Conservation (phyloP, 2,797 vertebrate species). For the Squalus acanthias region DNA sequence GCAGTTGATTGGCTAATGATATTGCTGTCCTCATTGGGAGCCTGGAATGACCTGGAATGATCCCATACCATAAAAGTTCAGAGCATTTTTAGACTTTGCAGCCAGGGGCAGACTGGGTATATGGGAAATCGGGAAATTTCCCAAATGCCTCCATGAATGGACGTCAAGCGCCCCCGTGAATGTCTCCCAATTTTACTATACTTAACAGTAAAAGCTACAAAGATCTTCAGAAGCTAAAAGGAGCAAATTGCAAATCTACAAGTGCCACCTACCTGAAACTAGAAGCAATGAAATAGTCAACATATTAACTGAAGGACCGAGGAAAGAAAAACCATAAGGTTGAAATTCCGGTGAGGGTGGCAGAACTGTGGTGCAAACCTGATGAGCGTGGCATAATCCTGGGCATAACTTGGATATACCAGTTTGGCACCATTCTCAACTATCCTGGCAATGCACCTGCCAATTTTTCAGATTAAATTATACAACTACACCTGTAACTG, state of each 20-base stretch:
- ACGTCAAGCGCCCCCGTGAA: not conserved
- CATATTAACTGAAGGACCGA: too few species aligned
- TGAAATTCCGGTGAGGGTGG: not conserved
- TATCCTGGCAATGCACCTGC: not conserved
- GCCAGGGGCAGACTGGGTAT: too few species aligned
- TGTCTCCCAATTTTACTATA: not conserved
- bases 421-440: not conserved
- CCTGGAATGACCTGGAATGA: too few species aligned
- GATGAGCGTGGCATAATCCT: not conserved
- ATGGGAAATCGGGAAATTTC: too few species aligned
- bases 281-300: too few species aligned
- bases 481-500: not conserved
- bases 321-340: not conserved
- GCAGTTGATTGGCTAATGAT: too few species aligned
- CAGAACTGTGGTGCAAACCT: not conserved
- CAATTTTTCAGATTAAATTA: not conserved
- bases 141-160: too few species aligned
- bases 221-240: not conserved
- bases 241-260: not conserved
- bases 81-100: too few species aligned
- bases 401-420: not conserved
- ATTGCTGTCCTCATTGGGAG: too few species aligned
- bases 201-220: not conserved
- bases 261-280: not conserved
- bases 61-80: too few species aligned